Conservation (phyloP, 2,113 vertebrate genomes). For the Romanogobio albipinnatus region DNA sequence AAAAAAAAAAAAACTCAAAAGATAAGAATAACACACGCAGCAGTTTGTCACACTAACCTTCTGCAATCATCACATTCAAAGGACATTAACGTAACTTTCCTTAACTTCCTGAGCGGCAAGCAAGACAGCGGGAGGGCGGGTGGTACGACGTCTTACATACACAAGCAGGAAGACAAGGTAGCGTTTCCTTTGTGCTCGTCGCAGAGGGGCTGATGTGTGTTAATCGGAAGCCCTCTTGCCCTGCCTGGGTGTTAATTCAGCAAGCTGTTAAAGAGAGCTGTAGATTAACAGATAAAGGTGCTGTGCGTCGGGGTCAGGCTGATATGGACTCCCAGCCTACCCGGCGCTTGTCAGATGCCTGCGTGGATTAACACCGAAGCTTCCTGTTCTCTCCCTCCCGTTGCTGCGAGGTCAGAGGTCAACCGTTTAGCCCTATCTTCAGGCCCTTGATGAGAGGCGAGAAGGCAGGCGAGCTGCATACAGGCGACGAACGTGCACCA, state of each 20-base stretch:
- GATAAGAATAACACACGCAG: neutral
- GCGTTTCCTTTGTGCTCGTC: conserved; percentile 66
- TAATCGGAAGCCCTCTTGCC: conserved; percentile 91
- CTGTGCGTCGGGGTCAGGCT: conserved; percentile 88
- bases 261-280: conserved; percentile 92
- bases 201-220: conserved; percentile 82
- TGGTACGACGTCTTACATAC: neutral
- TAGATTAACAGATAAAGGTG: conserved; percentile 99
- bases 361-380: conserved; percentile 95
- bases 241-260: conserved; percentile 91
- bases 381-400: conserved; percentile 65
- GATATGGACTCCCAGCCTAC: conserved; percentile 91
- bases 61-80: neutral
- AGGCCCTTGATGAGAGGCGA: conserved; percentile 87
- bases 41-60: neutral
- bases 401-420: conserved; percentile 83
- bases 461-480: conserved; percentile 88
- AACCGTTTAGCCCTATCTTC: conserved; percentile 94
- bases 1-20: neutral
- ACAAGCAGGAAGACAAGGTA: conserved; percentile 63
- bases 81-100: neutral
- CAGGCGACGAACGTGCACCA: conserved; percentile 88
- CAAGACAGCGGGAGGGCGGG: neutral
- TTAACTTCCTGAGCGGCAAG: neutral
- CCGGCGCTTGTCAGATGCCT: conserved; percentile 96